Evolutionary conservation across 2,888 invertebrate genomes (phyloP), one percentile per base, ranked within the genome.

Genomic region (Silvanus unidentatus): DNA sequence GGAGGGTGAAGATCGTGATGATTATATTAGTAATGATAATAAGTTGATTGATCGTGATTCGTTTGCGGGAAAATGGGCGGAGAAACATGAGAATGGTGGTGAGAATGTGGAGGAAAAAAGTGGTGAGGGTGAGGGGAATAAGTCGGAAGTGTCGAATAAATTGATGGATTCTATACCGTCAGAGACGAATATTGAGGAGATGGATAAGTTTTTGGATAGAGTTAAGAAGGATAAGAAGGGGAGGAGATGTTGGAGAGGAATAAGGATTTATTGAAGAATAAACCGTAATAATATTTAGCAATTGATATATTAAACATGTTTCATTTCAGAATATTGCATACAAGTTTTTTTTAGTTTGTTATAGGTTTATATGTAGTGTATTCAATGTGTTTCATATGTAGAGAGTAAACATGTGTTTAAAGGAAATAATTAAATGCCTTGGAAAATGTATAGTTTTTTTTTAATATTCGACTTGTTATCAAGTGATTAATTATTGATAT

Each of bases 41-140:
- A 54, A 55, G 39, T 39, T 51, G 29, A 78, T 79, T 47, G 79
- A 79, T 65, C 72, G 81, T 41, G 81, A 81, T 65, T 77, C 79
- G 53, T 81, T 79, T 58, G 81, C 80, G 55, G 81, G 81, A 2
- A 81, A 81, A 63, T 81, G 81, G 80, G 79, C 80, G 0, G 80
- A 80, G 44, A 79, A 78, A 27, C 77, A 77, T 45, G 77, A 76
- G 4, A 63, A 53, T 37, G 60, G 55, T 8, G 58, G 48, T 40
- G 56, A 48, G 6, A 54, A 49, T 39, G 56, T 52, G 14, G 77
- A 77, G 44, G 77, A 76, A 5, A 63, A 53, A 36, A 60, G 54
- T 8, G 58, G 48, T 40, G 56, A 48, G 5, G 52, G 43, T 38
- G 55, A 48, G 12, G 65, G n/a, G 56, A 39, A 30, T 15, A 43